These are phyloP conservation scores for Rhopalosiphum maidis DNA, from an alignment of 1,140 invertebrate species.

Conservation along the genomic window DNA sequence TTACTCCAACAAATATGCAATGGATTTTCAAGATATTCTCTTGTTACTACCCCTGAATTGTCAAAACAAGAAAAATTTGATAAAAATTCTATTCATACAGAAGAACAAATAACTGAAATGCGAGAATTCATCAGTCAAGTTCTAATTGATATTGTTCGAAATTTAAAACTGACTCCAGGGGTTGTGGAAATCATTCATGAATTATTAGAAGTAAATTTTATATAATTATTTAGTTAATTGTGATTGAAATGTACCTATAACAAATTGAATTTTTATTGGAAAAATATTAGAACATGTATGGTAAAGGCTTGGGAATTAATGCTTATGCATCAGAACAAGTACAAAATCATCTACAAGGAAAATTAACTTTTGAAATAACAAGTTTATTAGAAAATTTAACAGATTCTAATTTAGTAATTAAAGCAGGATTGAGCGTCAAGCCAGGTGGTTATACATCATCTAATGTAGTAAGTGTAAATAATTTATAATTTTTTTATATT, in stretches of 20 bases:
- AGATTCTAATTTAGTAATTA: slow-evolving; percentile 68
- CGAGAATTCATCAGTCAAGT: slow-evolving; percentile 65
- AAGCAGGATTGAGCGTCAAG: slow-evolving; percentile 1
- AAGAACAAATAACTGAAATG: slow-evolving; percentile 47
- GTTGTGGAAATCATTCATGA: slow-evolving; percentile 56
- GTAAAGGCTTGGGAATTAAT: slow-evolving; percentile 72
- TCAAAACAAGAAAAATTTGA: slow-evolving; percentile 37
- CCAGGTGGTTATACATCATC: slow-evolving; percentile 34
- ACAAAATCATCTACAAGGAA: slow-evolving; percentile 67
- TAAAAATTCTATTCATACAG: background rate
- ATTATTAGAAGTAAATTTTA: slow-evolving; percentile 60
- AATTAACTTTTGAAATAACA: slow-evolving; percentile 70
- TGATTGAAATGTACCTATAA: background rate
- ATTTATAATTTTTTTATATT: background rate
- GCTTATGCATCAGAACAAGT: slow-evolving; percentile 68
- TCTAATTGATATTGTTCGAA: slow-evolving; percentile 64
- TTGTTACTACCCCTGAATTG: background rate
- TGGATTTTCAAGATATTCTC: slow-evolving; percentile 59
- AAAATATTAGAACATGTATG: slow-evolving; percentile 65
- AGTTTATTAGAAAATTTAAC: slow-evolving; percentile 70
- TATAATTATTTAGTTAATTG: slow-evolving; percentile 60
- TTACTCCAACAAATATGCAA: slow-evolving; percentile 66
- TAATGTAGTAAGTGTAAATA: slow-evolving; percentile 8
- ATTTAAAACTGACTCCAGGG: slow-evolving; percentile 55
- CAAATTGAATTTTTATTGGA: background rate